Conservation (phyloP, 2,888 invertebrate genomes). For the Tipula vernalis region DNA sequence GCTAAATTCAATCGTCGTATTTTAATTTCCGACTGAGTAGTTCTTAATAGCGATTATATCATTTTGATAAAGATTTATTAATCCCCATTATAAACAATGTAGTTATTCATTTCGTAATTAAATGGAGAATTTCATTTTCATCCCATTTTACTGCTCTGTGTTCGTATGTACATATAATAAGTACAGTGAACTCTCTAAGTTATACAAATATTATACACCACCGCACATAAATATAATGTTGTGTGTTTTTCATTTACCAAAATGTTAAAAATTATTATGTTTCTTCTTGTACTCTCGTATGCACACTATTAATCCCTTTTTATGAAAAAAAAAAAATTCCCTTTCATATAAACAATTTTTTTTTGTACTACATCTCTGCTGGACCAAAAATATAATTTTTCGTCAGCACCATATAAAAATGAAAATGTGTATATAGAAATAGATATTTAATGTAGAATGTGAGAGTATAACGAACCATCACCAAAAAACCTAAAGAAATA, state of each 20-base stretch:
- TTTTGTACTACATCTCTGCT: background rate
- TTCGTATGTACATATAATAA: background rate
- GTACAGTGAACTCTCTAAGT: background rate
- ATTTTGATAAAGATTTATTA: background rate
- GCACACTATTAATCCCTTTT: background rate
- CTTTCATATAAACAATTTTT: background rate
- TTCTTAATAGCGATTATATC: conserved; percentile 4
- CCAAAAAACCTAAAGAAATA: background rate
- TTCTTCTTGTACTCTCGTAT: background rate
- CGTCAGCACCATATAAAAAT: background rate
- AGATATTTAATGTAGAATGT: background rate
- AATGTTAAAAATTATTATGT: background rate
- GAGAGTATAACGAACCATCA: background rate
- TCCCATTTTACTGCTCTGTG: background rate
- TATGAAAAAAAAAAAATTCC: background rate
- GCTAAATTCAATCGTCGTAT: background rate
- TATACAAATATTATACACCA: background rate
- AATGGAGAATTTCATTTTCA: background rate
- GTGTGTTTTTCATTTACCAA: background rate
- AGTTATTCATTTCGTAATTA: background rate
- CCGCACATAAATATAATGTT: background rate
- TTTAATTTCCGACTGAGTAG: background rate
- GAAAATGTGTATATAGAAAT: no score
- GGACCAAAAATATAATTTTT: background rate
- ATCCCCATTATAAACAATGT: background rate